Conservation (phyloP, 2,888 invertebrate genomes). For the Leptarthrus brevirostris region DNA sequence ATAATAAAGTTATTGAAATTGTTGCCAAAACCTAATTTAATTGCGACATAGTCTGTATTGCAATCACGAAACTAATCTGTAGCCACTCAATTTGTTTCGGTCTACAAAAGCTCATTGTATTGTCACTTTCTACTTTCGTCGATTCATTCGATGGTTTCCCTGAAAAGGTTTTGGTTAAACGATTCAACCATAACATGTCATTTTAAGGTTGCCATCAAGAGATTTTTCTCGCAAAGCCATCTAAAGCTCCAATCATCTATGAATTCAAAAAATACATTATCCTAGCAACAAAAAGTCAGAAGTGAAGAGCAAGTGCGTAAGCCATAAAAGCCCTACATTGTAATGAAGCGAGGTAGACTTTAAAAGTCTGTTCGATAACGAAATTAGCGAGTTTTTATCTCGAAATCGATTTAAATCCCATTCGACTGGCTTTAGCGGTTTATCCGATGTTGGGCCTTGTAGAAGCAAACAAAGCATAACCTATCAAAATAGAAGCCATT, state of each 20-base stretch:
- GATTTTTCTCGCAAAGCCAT: neutral
- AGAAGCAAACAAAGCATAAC: neutral
- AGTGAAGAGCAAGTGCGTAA: neutral
- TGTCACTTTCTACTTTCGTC: slow-evolving; percentile 22
- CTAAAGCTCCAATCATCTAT: neutral
- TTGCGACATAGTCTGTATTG: too few relatives aligned
- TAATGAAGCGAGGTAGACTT: neutral
- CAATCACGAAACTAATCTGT: too few relatives aligned
- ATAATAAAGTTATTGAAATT: too few relatives aligned
- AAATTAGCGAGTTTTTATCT: slow-evolving; percentile 26
- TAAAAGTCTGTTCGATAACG: slow-evolving; percentile 5
- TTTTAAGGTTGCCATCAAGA: neutral
- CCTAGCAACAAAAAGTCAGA: neutral
- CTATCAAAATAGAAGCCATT: neutral
- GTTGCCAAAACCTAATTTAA: too few relatives aligned
- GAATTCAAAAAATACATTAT: neutral
- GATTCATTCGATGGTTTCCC: slow-evolving; percentile 8
- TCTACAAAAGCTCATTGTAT: neutral
- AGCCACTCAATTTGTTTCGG: too few relatives aligned
- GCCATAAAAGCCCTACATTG: slow-evolving; percentile 4
- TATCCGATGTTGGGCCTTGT: neutral
- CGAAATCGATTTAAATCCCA: slow-evolving; percentile 22
- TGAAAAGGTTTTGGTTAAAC: slow-evolving; percentile 5
- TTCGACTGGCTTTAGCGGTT: neutral
- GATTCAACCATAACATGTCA: neutral